Evolutionary conservation across 2,888 invertebrate species (phyloP).

Genomic region (Thalpophila matura): DNA sequence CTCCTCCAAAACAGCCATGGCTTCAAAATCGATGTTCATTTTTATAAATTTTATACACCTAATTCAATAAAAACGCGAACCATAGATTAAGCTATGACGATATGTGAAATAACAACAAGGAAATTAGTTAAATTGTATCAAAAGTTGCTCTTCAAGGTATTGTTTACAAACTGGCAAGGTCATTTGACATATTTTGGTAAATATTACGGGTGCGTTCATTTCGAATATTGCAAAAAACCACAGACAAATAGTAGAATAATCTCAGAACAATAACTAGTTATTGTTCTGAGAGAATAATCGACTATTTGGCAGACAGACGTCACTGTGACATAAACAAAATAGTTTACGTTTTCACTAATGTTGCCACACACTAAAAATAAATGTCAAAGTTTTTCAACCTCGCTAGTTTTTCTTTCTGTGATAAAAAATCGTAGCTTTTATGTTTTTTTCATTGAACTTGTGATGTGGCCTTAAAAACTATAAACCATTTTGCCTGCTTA

Average conservation of each 20-base stretch:
- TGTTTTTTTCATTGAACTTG: conserved; percentile 79
- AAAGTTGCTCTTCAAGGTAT: conserved; percentile 88
- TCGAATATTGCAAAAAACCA: conserved; percentile 42
- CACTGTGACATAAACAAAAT: conserved; percentile 58
- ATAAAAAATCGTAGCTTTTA: conserved; percentile 80
- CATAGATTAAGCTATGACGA: conserved; percentile 48
- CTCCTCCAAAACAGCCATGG: conserved; percentile 92
- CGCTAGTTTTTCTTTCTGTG: conserved; percentile 78
- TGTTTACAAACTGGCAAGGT: conserved; percentile 96
- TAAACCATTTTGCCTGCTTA: conserved; percentile 71
- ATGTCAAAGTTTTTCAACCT: conserved; percentile 77
- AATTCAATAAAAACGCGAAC: conserved; percentile 49
- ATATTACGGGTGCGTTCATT: conserved; percentile 68
- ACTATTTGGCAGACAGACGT: conserved; percentile 35
- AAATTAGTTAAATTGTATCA: conserved; percentile 85
- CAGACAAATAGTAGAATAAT: conserved; percentile 36
- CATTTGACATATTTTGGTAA: conserved; percentile 90
- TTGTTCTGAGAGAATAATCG: too few relatives aligned
- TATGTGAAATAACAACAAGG: conserved; percentile 89
- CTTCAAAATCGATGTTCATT: conserved; percentile 91
- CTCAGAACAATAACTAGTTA: too few relatives aligned
- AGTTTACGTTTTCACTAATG: conserved; percentile 26
- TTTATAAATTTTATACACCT: conserved; percentile 56
- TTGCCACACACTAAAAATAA: conserved; percentile 61
- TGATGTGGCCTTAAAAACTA: conserved; percentile 82